These are phyloP conservation scores for Trichomalopsis sarcophagae DNA, from an alignment of 1,140 invertebrate species.

Conservation along the genomic window DNA sequence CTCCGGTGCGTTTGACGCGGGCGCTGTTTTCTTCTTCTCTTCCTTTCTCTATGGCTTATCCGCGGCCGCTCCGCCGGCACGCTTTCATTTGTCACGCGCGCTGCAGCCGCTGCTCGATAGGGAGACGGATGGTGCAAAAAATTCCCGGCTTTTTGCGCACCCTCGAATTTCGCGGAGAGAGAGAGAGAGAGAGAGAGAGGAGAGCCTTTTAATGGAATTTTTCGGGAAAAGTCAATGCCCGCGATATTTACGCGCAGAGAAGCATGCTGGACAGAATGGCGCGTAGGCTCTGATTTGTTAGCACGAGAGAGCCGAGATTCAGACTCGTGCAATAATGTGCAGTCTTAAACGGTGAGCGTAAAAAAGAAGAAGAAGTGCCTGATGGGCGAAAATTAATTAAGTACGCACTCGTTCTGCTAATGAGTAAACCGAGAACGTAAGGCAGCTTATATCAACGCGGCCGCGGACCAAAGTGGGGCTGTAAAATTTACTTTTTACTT, in stretches of 20 bases:
- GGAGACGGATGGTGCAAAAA: neutral
- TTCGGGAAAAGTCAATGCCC: too few relatives aligned
- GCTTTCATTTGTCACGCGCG: conserved; percentile 8
- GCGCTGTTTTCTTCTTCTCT: neutral
- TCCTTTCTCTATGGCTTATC: neutral
- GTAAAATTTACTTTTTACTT: conserved; percentile 29
- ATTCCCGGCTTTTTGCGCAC: neutral
- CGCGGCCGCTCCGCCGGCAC: neutral
- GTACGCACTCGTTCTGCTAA: neutral
- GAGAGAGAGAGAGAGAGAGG: neutral
- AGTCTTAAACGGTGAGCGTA: neutral
- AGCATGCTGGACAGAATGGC: too few relatives aligned
- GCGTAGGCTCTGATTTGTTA: too few relatives aligned
- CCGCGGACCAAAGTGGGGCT: neutral
- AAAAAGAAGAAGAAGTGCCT: neutral
- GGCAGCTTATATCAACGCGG: neutral
- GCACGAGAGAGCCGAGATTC: too few relatives aligned
- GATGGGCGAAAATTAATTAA: neutral
- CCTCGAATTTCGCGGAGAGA: neutral
- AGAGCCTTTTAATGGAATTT: neutral
- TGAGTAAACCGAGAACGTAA: conserved; percentile 1
- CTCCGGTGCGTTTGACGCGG: conserved; percentile 14
- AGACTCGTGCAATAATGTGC: too few relatives aligned
- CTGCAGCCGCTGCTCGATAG: neutral
- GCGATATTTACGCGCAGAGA: too few relatives aligned